Conservation (phyloP, 2,888 invertebrate genomes). For the Balanococcus diminutus region DNA sequence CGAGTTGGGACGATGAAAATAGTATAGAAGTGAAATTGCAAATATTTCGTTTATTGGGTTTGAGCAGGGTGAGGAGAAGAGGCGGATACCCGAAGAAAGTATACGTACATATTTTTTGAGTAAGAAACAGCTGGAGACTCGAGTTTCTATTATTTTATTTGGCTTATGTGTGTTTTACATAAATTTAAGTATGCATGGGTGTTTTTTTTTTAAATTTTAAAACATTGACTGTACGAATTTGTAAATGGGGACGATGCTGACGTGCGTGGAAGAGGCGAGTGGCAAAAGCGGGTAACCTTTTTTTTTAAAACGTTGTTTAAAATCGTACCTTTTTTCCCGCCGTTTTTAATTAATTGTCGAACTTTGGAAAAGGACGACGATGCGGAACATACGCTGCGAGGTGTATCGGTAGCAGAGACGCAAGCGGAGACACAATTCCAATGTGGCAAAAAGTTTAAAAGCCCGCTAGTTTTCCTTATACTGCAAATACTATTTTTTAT, state of each 20-base stretch:
- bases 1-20: no score
- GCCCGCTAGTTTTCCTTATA: background rate
- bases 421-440: background rate
- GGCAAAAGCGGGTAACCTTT: background rate
- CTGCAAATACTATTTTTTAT: background rate
- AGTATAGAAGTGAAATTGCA: no score
- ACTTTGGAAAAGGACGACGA: background rate
- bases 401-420: no score
- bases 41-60: no score
- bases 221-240: background rate
- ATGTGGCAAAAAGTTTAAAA: constrained; percentile 28
- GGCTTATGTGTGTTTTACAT: no score
- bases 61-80: no score
- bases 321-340: background rate
- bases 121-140: no score
- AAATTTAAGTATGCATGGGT: no score
- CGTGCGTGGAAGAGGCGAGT: background rate
- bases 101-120: no score
- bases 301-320: background rate
- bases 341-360: constrained; percentile 20
- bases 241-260: background rate
- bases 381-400: background rate
- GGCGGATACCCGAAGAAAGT: no score
- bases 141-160: no score
- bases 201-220: no score